Base-by-base conservation (phyloP, 2,797 vertebrate genomes). In the Parotocinclus haroldoi region DNA sequence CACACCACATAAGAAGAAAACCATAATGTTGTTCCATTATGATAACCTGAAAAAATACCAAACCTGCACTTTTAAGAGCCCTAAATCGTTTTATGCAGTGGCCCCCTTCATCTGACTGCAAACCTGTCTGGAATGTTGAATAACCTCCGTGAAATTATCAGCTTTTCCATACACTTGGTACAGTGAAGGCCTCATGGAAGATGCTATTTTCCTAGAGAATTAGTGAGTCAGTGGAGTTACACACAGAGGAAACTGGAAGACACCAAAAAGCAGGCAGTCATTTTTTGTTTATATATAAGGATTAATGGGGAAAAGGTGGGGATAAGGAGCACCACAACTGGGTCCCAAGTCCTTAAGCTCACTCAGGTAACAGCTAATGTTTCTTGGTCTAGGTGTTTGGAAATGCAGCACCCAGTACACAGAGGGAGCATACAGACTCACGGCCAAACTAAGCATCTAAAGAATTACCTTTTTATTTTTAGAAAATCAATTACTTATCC, bases 401-500 rank as follows among this genome's bases (percentile, higher is more conserved):
- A 5, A 27, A 27, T 27, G 27, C 27, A 27, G 27, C 27, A 27
- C 27, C 27, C 45, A 72, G 86, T 86, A 86, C 74, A 19, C 8
- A 1, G 66, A 9, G 83, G 86, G 87, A 89, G 81, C 59, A 53
- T 9, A 48, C 19, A 51, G 58, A 83, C 74, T 78, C 78, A 81
- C 50, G 56, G 85, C 80, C 85, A 84, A 63, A 82, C 71, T 12
- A 57, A 84, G 80, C 78, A 84, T 72, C 57, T 57, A 42, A 62
- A 61, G 52, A 61, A 82, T 78, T 79, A 70, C 79, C 82, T 78
- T 66, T 75, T 52, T 71, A 72, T 69, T 57, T 27, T 89, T 87
- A 85, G 81, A 83, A 88, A 87, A 84, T 78, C 82, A 76, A 89
- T 88, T 88, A 89, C 80, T 76, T 27, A 27, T 27, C 48, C 82